These are phyloP conservation scores for Sebastes paucispinis DNA, from an alignment of 2,797 vertebrate species.

Conservation along the genomic window DNA sequence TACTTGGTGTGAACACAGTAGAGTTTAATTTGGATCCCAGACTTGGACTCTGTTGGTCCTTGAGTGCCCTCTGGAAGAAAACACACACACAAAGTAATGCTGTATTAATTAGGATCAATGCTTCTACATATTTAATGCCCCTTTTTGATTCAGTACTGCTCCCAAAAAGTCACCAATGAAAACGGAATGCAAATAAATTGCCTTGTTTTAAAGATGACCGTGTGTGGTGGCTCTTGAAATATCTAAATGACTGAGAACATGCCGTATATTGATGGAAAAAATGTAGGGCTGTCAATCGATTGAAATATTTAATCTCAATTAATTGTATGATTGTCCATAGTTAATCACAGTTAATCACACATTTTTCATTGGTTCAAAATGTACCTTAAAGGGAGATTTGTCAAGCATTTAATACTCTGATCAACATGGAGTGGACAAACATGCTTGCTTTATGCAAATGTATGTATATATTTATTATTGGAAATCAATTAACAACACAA, in stretches of 20 bases:
- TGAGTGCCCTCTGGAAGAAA: conserved; percentile 87
- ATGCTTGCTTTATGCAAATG: too few relatives aligned
- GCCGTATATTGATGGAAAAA: background rate
- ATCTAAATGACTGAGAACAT: background rate
- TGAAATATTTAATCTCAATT: too few relatives aligned
- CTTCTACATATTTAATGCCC: background rate
- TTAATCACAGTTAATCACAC: too few relatives aligned
- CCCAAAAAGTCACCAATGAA: background rate
- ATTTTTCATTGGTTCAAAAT: too few relatives aligned
- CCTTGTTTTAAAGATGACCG: background rate
- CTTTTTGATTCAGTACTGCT: background rate
- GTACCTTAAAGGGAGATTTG: too few relatives aligned
- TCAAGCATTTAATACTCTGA: too few relatives aligned
- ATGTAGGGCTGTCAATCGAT: too few relatives aligned
- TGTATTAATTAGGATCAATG: background rate
- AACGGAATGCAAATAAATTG: background rate
- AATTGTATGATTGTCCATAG: too few relatives aligned
- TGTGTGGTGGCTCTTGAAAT: background rate
- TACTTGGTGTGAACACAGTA: conserved; percentile 99
- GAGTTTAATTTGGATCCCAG: conserved; percentile 96
- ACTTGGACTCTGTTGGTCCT: conserved; percentile 89
- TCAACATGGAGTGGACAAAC: too few relatives aligned
- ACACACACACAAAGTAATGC: background rate
- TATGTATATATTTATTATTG: too few relatives aligned
- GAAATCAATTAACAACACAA: too few relatives aligned